Percentiles rank a stretch among this genome's conserved stretches.
Conservation (phyloP, 1,140 invertebrate species). For the Holcopasites calliopsidis region DNA sequence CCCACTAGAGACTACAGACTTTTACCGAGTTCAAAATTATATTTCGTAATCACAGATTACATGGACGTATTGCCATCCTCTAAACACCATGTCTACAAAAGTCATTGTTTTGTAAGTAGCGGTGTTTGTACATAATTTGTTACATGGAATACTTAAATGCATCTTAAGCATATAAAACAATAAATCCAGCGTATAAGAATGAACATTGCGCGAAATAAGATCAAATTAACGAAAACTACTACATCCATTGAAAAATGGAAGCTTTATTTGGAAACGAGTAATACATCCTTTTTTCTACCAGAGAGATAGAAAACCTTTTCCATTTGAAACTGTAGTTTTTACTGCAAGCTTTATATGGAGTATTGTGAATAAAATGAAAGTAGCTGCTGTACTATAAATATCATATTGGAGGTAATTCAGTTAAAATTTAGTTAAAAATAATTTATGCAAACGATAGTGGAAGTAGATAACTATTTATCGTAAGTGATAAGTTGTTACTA, state of each 20-base stretch:
- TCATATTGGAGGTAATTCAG: not conserved
- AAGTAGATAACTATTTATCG: constrained; percentile 36
- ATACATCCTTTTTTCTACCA: not conserved
- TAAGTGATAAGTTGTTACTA: constrained; percentile 16
- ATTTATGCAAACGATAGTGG: constrained; percentile 1
- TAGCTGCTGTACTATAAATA: constrained; percentile 16
- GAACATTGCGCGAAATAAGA: not conserved
- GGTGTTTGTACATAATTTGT: constrained; percentile 28
- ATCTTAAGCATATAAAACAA: constrained; percentile 9
- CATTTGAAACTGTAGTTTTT: not conserved
- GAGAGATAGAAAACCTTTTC: not conserved
- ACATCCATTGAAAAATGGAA: not conserved
- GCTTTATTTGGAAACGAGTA: constrained; percentile 13
- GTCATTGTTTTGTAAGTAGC: constrained; percentile 27
- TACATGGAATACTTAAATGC: constrained; percentile 20
- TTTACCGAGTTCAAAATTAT: constrained; percentile 40
- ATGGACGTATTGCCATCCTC: constrained; percentile 41
- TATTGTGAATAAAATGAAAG: not conserved
- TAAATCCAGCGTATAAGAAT: not conserved
- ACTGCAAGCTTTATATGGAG: not conserved
- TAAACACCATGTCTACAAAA: constrained; percentile 55
- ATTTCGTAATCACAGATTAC: constrained; percentile 57
- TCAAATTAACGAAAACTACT: not conserved
- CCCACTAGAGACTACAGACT: constrained; percentile 8
- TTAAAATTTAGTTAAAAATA: not conserved